phyloP scores from a whole-genome alignment of 64 coral and sea anemone species.

The Acropora tenuis region DNA sequence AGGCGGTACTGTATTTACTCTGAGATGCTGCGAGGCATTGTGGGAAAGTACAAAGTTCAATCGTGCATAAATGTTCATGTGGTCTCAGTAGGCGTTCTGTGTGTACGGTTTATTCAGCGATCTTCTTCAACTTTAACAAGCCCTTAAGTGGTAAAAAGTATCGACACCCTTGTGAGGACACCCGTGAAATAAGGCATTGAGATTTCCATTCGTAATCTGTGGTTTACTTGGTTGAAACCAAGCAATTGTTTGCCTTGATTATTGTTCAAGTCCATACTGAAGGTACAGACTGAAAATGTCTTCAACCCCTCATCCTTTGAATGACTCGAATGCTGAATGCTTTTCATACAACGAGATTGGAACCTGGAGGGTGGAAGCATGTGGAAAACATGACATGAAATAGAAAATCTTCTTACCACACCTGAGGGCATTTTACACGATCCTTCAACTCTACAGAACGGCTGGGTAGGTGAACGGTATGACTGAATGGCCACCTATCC shows the following conservation, averaged over 20 bases:
- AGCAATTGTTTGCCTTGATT: background rate
- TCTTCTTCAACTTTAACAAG: background rate
- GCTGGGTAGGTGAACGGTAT: slow-evolving; percentile 55
- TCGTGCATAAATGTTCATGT: too few species aligned
- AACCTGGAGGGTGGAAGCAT: slow-evolving; percentile 59
- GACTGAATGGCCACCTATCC: slow-evolving; percentile 60
- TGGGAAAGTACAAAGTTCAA: too few species aligned
- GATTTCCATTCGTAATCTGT: background rate
- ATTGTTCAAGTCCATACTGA: background rate
- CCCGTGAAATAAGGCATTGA: background rate
- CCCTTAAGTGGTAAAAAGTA: background rate
- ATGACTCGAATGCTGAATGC: background rate
- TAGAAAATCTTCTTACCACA: slow-evolving; percentile 9
- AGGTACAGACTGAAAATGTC: background rate
- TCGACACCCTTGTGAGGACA: background rate
- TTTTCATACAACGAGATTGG: slow-evolving; percentile 41
- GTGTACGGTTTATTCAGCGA: background rate
- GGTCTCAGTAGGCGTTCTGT: too few species aligned
- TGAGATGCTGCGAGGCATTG: too few species aligned
- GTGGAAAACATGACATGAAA: slow-evolving; percentile 21
- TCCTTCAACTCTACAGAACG: slow-evolving; percentile 40
- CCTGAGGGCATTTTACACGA: slow-evolving; percentile 45
- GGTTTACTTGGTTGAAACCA: background rate
- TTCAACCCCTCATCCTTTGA: background rate
- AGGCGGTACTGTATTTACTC: too few species aligned